Base-by-base conservation (phyloP, 2,113 vertebrate species). In the Paraplagusia blochii region DNA sequence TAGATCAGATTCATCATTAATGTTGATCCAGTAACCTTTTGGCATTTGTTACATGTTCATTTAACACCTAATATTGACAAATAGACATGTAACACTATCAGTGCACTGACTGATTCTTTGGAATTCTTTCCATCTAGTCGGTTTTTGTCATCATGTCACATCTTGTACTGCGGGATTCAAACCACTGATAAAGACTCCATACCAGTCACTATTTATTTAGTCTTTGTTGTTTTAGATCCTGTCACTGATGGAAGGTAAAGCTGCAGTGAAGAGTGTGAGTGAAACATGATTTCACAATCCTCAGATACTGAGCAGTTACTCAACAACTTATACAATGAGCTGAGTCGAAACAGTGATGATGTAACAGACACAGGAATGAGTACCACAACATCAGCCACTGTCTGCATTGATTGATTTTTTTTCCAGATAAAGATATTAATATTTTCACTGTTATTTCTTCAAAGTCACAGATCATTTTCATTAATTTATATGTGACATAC, bases 361-460 rank as follows among this genome's bases (percentile, higher is more conserved):
- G 7, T 12, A 11, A 39, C 10, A 6, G 22, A 29, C 38, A 40
- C 9, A 40, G 38, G 38, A 11, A 13, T 12, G 4, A n/a, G 18
- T 51, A 44, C 6, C 9, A 40, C 38, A 40, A 13, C 22, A 39
- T 3, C 38, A 8, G n/a, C n/a, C n/a, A 8, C n/a, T 43, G 14
- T 43, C 36, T 13, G n/a, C 17, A 38, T 35, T 7, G 1, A 22
- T 38, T n/a, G n/a, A n/a, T n/a, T n/a, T n/a, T n/a, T 39, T 7
- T 44, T 18, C 38, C 29, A 18, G 10, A 40, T 40, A 40, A 29
- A 29, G 22, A 29, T 29, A 29, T 29, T 29, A 6, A 29, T 29
- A 29, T 29, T 43, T 58, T 65, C 13, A 64, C 19, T 3, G 12
- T 51, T 66, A 13, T 59, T 56, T 56, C 33, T 56, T 38, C 45